Conservation (phyloP, 2,113 vertebrate genomes). For the Zosterops japonicus region DNA sequence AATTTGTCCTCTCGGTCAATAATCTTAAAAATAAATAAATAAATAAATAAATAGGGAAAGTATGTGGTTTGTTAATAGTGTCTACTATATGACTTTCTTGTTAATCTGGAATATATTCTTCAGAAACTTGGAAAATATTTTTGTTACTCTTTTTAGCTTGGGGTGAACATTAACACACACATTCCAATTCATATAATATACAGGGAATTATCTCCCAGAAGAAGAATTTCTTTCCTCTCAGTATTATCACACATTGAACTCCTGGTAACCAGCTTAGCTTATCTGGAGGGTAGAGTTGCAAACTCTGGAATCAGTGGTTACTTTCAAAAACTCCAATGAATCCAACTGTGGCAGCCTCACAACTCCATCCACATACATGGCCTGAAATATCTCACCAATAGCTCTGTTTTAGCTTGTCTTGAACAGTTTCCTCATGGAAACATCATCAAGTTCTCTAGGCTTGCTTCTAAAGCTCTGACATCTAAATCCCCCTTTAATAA, state of each 20-base stretch:
- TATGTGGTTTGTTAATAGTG: background rate
- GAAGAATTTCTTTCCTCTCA: background rate
- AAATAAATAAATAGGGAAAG: background rate
- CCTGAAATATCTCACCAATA: background rate
- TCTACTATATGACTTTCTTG: background rate
- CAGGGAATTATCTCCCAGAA: background rate
- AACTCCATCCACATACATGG: background rate
- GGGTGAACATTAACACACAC: accelerated
- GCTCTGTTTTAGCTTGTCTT: background rate
- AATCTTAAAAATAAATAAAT: background rate
- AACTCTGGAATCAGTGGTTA: background rate
- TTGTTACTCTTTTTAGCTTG: background rate
- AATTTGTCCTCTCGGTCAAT: background rate
- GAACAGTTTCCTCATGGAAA: background rate
- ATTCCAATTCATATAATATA: background rate
- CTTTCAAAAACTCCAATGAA: background rate
- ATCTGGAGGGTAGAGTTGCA: background rate
- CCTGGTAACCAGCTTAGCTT: background rate
- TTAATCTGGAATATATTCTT: background rate
- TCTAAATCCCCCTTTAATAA: background rate
- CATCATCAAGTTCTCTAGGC: background rate
- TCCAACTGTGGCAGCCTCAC: background rate
- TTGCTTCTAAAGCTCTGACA: background rate
- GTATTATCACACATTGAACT: background rate
- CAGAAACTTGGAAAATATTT: background rate